A percentile compares a stretch with the other conserved stretches of the same genome.
Evolutionary conservation across 2,888 invertebrate species (phyloP).

Genomic region (Hyles lineata): DNA sequence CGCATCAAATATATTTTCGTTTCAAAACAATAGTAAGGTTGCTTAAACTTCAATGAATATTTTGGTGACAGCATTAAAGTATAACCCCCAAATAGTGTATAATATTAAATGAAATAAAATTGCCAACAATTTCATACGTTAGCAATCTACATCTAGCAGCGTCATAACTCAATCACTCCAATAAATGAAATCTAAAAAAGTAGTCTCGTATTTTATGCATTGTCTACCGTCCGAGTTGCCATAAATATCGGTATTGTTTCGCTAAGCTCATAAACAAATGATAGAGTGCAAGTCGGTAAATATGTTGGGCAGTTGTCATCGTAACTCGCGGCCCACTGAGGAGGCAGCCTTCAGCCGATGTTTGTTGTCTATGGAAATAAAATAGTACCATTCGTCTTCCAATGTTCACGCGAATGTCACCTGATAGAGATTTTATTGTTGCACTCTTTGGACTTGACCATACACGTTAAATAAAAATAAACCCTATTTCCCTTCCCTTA

Average conservation of each 20-base stretch:
- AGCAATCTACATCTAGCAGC: too few species aligned
- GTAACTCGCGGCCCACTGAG: conserved; percentile 40
- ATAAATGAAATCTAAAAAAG: conserved; percentile 9
- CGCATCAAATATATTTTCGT: background rate
- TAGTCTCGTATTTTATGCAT: conserved; percentile 24
- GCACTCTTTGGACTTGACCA: background rate
- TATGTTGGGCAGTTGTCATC: conserved; percentile 48
- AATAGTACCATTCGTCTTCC: conserved; percentile 19
- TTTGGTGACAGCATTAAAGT: too few species aligned
- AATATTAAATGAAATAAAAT: too few species aligned
- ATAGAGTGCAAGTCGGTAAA: conserved; percentile 40
- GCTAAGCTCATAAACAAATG: conserved; percentile 47
- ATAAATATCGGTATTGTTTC: conserved; percentile 49
- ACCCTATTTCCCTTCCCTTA: too few species aligned
- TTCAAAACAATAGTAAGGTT: background rate
- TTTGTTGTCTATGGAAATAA: conserved; percentile 23
- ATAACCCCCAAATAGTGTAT: too few species aligned
- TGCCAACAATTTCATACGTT: too few species aligned
- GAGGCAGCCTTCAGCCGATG: conserved; percentile 25
- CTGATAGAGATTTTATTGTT: conserved; percentile 14
- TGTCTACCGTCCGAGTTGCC: conserved; percentile 38
- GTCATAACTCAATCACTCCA: background rate
- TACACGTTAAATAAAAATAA: too few species aligned
- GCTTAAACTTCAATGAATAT: background rate
- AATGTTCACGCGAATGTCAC: conserved; percentile 27